Evolutionary conservation across 2,888 invertebrate species (phyloP).

Genomic region (Merodon equestris): DNA sequence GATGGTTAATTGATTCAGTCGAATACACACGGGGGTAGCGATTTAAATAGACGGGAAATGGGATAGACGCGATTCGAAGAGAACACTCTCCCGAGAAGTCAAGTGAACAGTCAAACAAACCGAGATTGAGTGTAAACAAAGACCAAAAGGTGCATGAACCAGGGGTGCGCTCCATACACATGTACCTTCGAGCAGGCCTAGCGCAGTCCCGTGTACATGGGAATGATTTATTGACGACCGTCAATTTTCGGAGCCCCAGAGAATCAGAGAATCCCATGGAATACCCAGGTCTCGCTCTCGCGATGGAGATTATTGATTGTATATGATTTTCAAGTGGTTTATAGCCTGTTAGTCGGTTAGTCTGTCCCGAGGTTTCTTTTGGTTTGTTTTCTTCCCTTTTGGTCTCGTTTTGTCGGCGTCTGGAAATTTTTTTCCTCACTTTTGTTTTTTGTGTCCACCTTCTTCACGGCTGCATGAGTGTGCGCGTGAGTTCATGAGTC

Average conservation of each 20-base stretch:
- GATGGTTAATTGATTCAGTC: slow-evolving; percentile 53
- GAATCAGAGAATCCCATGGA: slow-evolving; percentile 17
- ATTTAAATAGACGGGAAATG: slow-evolving; percentile 27
- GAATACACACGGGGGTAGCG: slow-evolving; percentile 15
- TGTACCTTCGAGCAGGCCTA: not conserved
- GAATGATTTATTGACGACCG: slow-evolving; percentile 59
- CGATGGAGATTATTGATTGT: slow-evolving; percentile 53
- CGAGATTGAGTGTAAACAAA: slow-evolving; percentile 58
- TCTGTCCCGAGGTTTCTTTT: slow-evolving; percentile 1
- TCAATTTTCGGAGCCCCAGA: slow-evolving; percentile 49
- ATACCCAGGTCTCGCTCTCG: slow-evolving; percentile 16
- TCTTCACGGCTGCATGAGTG: no score
- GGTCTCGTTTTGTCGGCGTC: slow-evolving; percentile 56
- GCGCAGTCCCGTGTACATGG: no score
- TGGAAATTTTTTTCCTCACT: slow-evolving; percentile 19
- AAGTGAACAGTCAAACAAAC: slow-evolving; percentile 29
- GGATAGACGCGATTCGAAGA: no score
- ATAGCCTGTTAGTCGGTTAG: slow-evolving; percentile 20
- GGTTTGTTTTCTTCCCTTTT: not conserved
- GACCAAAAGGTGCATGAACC: slow-evolving; percentile 24
- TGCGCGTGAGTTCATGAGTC: slow-evolving; percentile 45
- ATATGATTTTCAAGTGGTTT: slow-evolving; percentile 64
- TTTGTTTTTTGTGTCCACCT: slow-evolving; percentile 27
- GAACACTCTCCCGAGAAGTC: slow-evolving; percentile 1
- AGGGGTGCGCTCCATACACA: slow-evolving; percentile 19